These are phyloP conservation scores for Knipowitschia caucasica DNA, from an alignment of 2,797 vertebrate species.

Conservation along the genomic window DNA sequence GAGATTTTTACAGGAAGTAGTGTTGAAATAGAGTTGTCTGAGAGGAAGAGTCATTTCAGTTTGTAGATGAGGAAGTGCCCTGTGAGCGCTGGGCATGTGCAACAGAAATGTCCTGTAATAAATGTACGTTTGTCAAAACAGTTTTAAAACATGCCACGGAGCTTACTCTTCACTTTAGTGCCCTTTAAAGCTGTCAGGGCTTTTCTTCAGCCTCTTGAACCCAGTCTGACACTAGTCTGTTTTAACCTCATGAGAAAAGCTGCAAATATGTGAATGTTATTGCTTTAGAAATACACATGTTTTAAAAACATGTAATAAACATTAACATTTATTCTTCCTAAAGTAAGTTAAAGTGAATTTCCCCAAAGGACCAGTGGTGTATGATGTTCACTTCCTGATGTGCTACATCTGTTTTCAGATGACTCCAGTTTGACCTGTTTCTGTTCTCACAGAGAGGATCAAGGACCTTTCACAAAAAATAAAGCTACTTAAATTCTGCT, in stretches of 20 bases:
- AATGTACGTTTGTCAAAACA: neutral
- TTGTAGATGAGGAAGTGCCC: conserved; percentile 15
- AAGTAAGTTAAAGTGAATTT: no score
- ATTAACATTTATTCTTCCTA: conserved; percentile 18
- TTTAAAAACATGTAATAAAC: no score
- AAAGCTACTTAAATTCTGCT: conserved; percentile 17
- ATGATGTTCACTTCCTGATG: conserved; percentile 41
- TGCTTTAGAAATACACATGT: no score
- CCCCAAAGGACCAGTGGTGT: conserved; percentile 29
- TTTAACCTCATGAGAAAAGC: no score
- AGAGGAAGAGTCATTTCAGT: conserved; percentile 4
- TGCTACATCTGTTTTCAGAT: conserved; percentile 42
- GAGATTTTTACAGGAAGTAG: conserved; percentile 27
- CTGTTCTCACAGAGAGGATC: conserved; percentile 29
- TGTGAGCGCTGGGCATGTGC: neutral
- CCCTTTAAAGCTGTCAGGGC: neutral
- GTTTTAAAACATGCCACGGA: no score
- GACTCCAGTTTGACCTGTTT: conserved; percentile 31
- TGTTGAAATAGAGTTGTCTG: conserved; percentile 15
- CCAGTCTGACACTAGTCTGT: no score
- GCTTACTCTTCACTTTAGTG: neutral
- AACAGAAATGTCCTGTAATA: neutral
- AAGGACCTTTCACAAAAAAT: neutral
- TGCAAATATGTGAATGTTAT: no score
- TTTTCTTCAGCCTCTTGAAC: neutral